Percentiles rank a stretch among this genome's conserved stretches.
Conservation (phyloP, 2,113 vertebrate species). For the Cervus canadensis region DNA sequence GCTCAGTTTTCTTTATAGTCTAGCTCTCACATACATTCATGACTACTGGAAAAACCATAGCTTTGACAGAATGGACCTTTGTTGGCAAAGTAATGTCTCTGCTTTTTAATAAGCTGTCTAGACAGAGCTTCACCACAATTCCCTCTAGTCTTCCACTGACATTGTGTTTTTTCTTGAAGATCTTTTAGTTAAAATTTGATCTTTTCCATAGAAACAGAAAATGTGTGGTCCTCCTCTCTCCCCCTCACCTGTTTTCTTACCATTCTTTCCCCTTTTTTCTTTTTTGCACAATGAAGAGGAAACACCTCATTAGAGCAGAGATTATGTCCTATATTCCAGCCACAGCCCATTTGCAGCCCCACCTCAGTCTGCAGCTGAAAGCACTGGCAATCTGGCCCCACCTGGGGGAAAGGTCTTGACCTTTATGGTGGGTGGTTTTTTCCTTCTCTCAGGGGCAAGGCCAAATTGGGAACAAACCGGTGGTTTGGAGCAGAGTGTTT, state of each 20-base stretch:
- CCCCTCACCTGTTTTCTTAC: neutral
- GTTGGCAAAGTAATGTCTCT: neutral
- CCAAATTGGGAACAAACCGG: neutral
- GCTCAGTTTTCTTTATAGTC: neutral
- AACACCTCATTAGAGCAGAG: neutral
- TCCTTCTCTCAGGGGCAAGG: neutral
- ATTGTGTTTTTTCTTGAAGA: neutral
- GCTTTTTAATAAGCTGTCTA: neutral
- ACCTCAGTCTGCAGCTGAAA: neutral
- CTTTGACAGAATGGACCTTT: neutral
- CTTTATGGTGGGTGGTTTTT: neutral
- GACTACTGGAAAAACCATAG: neutral
- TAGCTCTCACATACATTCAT: neutral
- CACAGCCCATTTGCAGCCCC: rapidly evolving
- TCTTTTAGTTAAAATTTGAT: neutral
- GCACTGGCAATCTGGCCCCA: neutral
- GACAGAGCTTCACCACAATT: neutral
- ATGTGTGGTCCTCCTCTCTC: neutral
- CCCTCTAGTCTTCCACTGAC: neutral
- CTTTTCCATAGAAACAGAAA: neutral
- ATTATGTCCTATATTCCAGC: neutral
- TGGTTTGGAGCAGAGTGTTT: neutral
- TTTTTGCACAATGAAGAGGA: neutral
- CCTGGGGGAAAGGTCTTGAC: rapidly evolving
- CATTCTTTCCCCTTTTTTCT: neutral